phyloP scores from a whole-genome alignment of 2,113 vertebrate genomes.

The Percina caprodes region DNA sequence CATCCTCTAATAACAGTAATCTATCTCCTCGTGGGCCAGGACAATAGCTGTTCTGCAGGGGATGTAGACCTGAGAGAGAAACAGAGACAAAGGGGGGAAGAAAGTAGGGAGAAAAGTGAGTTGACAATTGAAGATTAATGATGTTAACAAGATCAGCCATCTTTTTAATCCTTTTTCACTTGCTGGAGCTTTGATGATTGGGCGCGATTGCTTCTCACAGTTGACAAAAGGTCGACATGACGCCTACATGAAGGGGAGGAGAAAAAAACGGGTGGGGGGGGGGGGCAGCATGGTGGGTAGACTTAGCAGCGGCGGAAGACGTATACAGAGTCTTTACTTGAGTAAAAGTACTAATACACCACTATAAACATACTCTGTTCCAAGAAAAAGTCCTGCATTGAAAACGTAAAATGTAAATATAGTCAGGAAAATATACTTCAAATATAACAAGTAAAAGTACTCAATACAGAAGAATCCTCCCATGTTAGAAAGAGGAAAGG shows the following conservation, averaged over 20 bases:
- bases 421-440: too few relatives aligned
- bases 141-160: slow-evolving; percentile 51
- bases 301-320: too few relatives aligned
- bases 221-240: slow-evolving; percentile 31
- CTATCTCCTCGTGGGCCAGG: slow-evolving; percentile 85
- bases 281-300: not conserved
- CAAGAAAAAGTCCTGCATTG: too few relatives aligned
- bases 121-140: slow-evolving; percentile 65
- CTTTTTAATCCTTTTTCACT: slow-evolving; percentile 6
- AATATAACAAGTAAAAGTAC: too few relatives aligned
- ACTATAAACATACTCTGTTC: too few relatives aligned
- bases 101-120: slow-evolving; percentile 57
- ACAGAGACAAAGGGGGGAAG: slow-evolving; percentile 30
- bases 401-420: too few relatives aligned
- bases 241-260: slow-evolving; percentile 2
- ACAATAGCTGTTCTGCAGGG: slow-evolving; percentile 86
- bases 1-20: slow-evolving; percentile 85
- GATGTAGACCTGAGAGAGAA: slow-evolving; percentile 83
- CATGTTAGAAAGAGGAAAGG: too few relatives aligned
- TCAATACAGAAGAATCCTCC: too few relatives aligned
- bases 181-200: slow-evolving; percentile 9
- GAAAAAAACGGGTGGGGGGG: not conserved
- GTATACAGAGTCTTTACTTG: too few relatives aligned
- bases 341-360: too few relatives aligned
- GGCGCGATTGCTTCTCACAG: slow-evolving; percentile 13